Percentiles rank a stretch among this genome's conserved stretches.
Conservation (phyloP, 2,797 vertebrate genomes). For the Sorex maritimensis region DNA sequence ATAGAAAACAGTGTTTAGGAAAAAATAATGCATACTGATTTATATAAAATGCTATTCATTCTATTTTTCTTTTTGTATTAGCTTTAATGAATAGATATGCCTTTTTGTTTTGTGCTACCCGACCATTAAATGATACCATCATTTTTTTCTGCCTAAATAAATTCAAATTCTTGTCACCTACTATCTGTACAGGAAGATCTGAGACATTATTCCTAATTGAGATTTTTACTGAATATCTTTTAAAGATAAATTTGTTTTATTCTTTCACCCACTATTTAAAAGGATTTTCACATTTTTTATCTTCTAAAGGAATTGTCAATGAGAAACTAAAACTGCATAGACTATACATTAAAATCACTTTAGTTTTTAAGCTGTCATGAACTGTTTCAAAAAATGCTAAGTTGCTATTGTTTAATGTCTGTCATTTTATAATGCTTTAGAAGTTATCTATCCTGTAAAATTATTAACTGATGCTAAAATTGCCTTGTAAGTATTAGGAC, state of each 20-base stretch:
- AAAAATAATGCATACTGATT: conserved; percentile 90
- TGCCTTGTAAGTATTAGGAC: conserved; percentile 97
- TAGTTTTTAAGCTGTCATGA: conserved; percentile 96
- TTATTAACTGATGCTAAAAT: conserved; percentile 97
- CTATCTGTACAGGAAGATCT: conserved; percentile 92
- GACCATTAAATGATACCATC: conserved; percentile 92
- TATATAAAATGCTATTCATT: conserved; percentile 89
- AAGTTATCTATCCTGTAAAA: conserved; percentile 96
- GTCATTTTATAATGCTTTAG: conserved; percentile 96
- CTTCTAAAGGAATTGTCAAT: conserved; percentile 94
- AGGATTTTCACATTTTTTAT: conserved; percentile 96
- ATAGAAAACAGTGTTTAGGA: conserved; percentile 89
- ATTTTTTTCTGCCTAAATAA: conserved; percentile 91
- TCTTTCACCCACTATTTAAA: conserved; percentile 96
- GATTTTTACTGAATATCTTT: conserved; percentile 94
- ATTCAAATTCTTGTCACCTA: conserved; percentile 92
- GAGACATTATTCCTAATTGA: conserved; percentile 94
- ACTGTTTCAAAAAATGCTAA: conserved; percentile 95
- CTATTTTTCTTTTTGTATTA: conserved; percentile 91
- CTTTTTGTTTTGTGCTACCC: conserved; percentile 91
- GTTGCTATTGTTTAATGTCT: conserved; percentile 97
- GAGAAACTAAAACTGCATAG: conserved; percentile 94
- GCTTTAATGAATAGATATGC: conserved; percentile 92
- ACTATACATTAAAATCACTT: conserved; percentile 97
- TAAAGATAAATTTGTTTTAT: conserved; percentile 97